Evolutionary conservation across 2,113 vertebrate species (phyloP).

Genomic region (Orientallactaga bullata): DNA sequence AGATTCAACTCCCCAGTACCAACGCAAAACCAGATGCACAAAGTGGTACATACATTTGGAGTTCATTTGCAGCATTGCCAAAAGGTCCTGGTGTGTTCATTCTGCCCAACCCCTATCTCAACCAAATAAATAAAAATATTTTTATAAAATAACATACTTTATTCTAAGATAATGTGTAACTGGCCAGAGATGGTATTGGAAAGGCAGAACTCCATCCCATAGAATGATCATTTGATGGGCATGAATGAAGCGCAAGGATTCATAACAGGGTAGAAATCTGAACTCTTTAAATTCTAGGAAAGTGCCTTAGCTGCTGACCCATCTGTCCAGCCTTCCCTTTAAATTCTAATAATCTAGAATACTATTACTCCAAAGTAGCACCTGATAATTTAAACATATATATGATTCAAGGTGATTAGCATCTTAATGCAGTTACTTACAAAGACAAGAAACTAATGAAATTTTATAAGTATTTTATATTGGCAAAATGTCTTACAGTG

Average conservation of each 20-base stretch:
- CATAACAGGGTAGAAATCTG: neutral
- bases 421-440: neutral
- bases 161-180: slow-evolving; percentile 47
- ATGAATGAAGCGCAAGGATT: slow-evolving; percentile 21
- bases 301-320: too few species aligned
- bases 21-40: too few species aligned
- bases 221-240: slow-evolving; percentile 6
- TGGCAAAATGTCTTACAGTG: slow-evolving; percentile 31
- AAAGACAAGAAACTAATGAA: neutral
- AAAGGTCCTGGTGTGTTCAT: too few species aligned
- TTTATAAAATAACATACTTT: slow-evolving; percentile 26
- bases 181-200: neutral
- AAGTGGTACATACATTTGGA: too few species aligned
- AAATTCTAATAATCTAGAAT: slow-evolving; percentile 16
- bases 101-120: too few species aligned
- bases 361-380: slow-evolving; percentile 30
- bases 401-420: neutral
- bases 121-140: too few species aligned
- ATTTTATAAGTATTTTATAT: neutral
- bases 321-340: neutral
- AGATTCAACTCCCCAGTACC: too few species aligned
- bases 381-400: slow-evolving; percentile 36
- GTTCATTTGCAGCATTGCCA: too few species aligned
- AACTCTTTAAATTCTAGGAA: neutral
- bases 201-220: slow-evolving; percentile 4